phyloP scores from a whole-genome alignment of 2,888 invertebrate genomes.

The Isotomurus palustris region DNA sequence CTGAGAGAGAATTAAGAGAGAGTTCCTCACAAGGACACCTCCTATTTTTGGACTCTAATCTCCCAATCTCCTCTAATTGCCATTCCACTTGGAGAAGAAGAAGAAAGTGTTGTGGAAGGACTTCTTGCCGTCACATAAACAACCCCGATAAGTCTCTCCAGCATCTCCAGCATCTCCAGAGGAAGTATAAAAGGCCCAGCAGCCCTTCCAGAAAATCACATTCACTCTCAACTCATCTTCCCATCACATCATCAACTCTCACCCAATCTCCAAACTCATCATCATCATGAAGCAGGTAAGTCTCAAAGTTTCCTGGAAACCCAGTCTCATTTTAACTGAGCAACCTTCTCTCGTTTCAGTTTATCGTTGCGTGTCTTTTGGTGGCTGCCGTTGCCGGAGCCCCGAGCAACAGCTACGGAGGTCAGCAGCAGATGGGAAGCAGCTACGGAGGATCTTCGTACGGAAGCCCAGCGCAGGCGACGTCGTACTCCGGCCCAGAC shows the following conservation, averaged over 20 bases:
- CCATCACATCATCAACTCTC: no score
- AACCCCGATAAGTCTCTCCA: no score
- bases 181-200: no score
- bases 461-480: neutral
- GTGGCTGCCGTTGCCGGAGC: neutral
- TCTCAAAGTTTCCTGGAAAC: neutral
- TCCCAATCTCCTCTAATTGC: no score
- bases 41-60: neutral
- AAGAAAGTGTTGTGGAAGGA: no score
- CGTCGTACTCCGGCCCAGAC: conserved; percentile 10
- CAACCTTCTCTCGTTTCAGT: neutral
- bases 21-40: neutral
- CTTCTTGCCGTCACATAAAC: no score
- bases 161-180: no score
- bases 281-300: conserved; percentile 3
- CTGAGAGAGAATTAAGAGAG: neutral
- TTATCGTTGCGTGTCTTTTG: neutral
- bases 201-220: no score
- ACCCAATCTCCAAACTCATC: no score
- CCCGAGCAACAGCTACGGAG: conserved; percentile 4
- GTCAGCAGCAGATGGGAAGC: no score
- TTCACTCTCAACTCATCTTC: no score
- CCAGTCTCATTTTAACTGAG: neutral
- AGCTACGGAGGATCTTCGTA: neutral
- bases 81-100: no score